Conservation (phyloP, 2,113 vertebrate species). For the Sitta europaea region DNA sequence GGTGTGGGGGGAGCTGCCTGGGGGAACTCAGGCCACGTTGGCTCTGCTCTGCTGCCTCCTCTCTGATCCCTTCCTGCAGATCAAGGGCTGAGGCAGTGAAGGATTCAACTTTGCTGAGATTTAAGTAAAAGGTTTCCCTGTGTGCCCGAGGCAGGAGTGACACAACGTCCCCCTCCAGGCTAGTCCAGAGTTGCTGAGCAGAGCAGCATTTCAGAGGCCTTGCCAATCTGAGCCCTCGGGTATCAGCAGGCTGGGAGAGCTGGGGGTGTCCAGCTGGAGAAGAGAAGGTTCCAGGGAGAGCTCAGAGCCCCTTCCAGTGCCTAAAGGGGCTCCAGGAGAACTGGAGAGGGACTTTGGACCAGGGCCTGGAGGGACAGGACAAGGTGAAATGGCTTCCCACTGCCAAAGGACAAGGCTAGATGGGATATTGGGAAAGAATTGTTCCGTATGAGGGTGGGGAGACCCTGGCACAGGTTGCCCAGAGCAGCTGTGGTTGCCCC, state of each 20-base stretch:
- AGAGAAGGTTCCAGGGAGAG: background rate
- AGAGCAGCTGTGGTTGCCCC: background rate
- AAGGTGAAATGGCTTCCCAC: background rate
- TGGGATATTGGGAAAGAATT: background rate
- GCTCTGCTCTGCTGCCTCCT: background rate
- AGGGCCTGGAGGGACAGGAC: background rate
- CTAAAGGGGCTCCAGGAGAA: background rate
- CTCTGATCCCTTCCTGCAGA: background rate
- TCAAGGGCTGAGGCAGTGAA: background rate
- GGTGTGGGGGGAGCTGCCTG: background rate
- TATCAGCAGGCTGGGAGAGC: background rate
- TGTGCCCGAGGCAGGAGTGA: background rate
- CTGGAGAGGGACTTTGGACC: background rate
- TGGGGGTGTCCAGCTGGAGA: background rate
- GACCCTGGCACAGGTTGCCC: background rate
- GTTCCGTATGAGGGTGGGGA: rapidly evolving
- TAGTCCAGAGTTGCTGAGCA: background rate
- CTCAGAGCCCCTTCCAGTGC: rapidly evolving
- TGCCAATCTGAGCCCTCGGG: no score
- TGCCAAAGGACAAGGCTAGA: background rate
- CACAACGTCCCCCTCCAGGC: background rate
- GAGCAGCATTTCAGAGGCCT: background rate
- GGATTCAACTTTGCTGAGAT: background rate
- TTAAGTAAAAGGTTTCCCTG: background rate
- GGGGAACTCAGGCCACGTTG: rapidly evolving